A percentile compares a stretch with the other conserved stretches of the same genome.
These are phyloP conservation scores for Datnioides undecimradiatus DNA, from an alignment of 2,113 vertebrate species.

Conservation along the genomic window DNA sequence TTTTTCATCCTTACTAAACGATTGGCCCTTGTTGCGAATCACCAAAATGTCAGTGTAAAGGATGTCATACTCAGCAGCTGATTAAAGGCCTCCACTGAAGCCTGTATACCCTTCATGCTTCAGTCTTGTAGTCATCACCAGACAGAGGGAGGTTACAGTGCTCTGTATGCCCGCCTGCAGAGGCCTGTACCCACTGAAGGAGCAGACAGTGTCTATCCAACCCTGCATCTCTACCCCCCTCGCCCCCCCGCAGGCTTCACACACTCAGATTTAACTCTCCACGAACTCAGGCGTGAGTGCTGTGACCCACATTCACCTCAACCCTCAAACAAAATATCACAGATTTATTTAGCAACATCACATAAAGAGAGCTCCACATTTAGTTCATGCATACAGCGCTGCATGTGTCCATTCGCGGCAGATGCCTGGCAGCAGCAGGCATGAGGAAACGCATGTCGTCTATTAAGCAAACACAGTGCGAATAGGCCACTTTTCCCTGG, in stretches of 20 bases:
- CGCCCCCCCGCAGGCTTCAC: constrained; percentile 24
- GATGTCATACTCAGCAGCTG: neutral
- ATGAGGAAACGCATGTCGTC: constrained; percentile 10
- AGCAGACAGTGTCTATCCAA: neutral
- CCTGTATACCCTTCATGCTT: neutral
- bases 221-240: constrained; percentile 4
- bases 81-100: constrained; percentile 17
- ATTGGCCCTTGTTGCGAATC: neutral
- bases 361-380: neutral
- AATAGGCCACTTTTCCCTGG: constrained; percentile 5
- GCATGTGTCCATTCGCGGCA: neutral
- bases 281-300: constrained; percentile 28
- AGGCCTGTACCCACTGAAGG: neutral
- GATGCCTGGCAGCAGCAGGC: neutral
- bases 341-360: neutral
- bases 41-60: neutral
- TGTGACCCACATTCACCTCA: constrained; percentile 61
- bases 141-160: neutral
- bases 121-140: neutral
- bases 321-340: neutral
- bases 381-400: neutral
- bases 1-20: neutral
- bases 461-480: constrained; percentile 8
- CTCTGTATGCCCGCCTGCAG: neutral
- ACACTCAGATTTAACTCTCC: constrained; percentile 33